These are phyloP conservation scores for Engraulis encrasicolus DNA, from an alignment of 2,113 vertebrate genomes.

Conservation along the genomic window DNA sequence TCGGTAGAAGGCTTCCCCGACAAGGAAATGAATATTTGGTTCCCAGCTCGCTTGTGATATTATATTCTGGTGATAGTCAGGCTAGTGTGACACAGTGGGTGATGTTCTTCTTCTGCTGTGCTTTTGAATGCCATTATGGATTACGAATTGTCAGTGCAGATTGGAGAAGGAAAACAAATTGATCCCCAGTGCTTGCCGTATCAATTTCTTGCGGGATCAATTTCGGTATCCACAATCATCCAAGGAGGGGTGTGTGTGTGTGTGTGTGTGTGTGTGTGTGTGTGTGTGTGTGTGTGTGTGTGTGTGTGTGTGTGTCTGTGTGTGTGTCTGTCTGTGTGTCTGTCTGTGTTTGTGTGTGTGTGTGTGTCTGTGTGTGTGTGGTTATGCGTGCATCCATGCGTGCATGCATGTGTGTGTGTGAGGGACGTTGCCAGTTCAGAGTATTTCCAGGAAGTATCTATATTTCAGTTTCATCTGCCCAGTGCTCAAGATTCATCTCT, in stretches of 20 bases:
- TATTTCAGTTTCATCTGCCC: not conserved
- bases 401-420: not conserved
- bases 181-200: not conserved
- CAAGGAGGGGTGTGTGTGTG: not conserved
- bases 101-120: not conserved
- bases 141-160: not conserved
- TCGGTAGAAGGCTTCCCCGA: no score
- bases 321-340: no score
- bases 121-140: constrained; percentile 12
- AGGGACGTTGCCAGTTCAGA: not conserved
- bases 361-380: no score
- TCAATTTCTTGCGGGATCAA: not conserved
- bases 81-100: not conserved
- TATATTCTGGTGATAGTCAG: no score
- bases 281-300: not conserved
- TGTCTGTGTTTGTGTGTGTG: not conserved
- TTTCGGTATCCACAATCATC: not conserved
- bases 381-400: no score
- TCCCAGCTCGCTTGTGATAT: no score
- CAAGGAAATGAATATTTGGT: no score
- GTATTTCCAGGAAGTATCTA: not conserved
- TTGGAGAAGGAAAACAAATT: not conserved
- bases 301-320: no score
- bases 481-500: not conserved
- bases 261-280: not conserved